Evolutionary conservation across 2,888 invertebrate genomes (phyloP), one percentile per base, ranked within the genome.

Genomic region (Pristionchus fissidentatus): DNA sequence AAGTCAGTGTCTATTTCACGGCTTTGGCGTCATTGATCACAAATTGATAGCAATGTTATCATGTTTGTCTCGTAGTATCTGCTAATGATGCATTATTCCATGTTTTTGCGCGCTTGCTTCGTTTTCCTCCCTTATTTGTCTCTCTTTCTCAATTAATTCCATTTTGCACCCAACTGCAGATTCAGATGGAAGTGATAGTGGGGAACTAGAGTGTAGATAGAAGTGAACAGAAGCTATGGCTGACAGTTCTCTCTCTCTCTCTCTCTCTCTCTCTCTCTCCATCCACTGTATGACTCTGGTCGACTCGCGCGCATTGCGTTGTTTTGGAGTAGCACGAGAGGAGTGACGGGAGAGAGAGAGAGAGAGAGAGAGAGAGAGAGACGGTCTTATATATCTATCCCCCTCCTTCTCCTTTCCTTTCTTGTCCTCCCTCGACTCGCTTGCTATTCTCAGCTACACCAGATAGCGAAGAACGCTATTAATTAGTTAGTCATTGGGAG

Each of bases 351-450:
- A 35, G 73, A 29, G 29, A 35, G 10, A 49, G 26, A 49, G 49
- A 75, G 49, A 26, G 49, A 49, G 32, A 5, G 62, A 62, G 62
- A 62, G 32, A 35, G 10, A 15, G 46, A 49, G 49, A 77, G 75
- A 70, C 70, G 10, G 70, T 70, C 70, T 70, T 41, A 41, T 38
- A 70, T 70, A 70, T 70, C 70, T 41, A 70, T 32, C 43, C 41
- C 26, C 22, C 70, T 41, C 70, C 1, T 26, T 15, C 38, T n/a
- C 38, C 35, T n/a, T n/a, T n/a, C n/a, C n/a, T n/a, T n/a, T n/a
- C n/a, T n/a, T n/a, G n/a, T n/a, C 60, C 32, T 35, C 70, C 70
- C 38, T 15, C 29, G 29, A 32, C 60, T 60, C 60, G 19, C n/a
- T n/a, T n/a, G n/a, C n/a, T n/a, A n/a, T n/a, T n/a, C n/a, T n/a